Percentiles rank a stretch among this genome's conserved stretches.
phyloP scores from a whole-genome alignment of 2,888 invertebrate genomes.

The Isoperla grammatica region DNA sequence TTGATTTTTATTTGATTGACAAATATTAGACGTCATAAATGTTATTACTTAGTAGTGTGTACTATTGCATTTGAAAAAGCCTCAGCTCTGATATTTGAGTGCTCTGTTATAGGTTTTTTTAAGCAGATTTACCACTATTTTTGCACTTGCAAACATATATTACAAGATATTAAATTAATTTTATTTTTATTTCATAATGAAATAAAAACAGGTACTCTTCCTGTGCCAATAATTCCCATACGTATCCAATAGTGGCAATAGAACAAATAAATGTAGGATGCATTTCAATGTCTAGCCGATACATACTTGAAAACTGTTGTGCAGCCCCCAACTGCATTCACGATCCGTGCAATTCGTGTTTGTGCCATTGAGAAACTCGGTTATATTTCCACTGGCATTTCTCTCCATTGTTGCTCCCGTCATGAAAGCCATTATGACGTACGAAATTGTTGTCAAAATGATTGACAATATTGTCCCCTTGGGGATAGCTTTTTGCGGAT shows the following conservation, averaged over 20 bases:
- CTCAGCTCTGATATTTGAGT: too few relatives aligned
- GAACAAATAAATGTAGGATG: too few relatives aligned
- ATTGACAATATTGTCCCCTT: slow-evolving; percentile 94
- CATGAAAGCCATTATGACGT: slow-evolving; percentile 76
- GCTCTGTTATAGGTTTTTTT: too few relatives aligned
- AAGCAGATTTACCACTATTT: too few relatives aligned
- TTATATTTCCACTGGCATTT: slow-evolving; percentile 69
- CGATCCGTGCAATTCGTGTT: slow-evolving; percentile 51
- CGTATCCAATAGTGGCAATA: too few relatives aligned
- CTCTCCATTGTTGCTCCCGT: slow-evolving; percentile 69
- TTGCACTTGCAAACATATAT: too few relatives aligned
- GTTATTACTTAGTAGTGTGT: not conserved
- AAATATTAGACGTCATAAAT: not conserved
- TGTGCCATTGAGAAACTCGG: slow-evolving; percentile 52
- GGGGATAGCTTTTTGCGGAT: slow-evolving; percentile 81
- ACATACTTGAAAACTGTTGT: slow-evolving; percentile 76
- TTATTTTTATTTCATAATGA: too few relatives aligned
- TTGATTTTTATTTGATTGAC: not conserved
- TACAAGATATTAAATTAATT: too few relatives aligned
- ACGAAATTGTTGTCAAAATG: slow-evolving; percentile 76
- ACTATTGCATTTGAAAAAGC: too few relatives aligned
- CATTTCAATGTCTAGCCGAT: too few relatives aligned
- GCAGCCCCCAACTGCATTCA: slow-evolving; percentile 63
- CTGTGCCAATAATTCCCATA: too few relatives aligned
- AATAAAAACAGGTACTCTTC: too few relatives aligned